Percentiles rank a stretch among this genome's conserved stretches.
phyloP scores from a whole-genome alignment of 1,140 invertebrate species.

The Achatina immaculata region DNA sequence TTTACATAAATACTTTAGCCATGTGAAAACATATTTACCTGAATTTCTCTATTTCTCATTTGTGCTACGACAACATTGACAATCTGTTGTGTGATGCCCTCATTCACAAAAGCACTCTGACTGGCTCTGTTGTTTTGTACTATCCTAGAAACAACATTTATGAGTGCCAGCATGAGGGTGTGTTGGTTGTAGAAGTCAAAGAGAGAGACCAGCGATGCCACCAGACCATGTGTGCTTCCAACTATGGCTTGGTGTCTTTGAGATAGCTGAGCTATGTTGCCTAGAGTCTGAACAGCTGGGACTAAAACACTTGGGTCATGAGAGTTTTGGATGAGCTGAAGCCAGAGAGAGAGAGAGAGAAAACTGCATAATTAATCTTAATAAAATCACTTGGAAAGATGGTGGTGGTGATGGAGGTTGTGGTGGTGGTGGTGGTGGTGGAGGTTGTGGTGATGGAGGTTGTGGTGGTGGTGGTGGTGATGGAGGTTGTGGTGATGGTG shows the following conservation, averaged over 20 bases:
- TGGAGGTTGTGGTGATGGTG: no score
- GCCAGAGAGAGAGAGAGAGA: not conserved
- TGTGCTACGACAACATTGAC: constrained; percentile 41
- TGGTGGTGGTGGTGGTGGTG: no score
- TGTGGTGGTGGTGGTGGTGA: no score
- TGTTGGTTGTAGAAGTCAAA: constrained; percentile 56
- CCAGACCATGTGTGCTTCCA: constrained; percentile 48
- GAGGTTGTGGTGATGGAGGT: no score
- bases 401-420: not conserved
- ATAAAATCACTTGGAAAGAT: not conserved
- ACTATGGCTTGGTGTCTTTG: constrained; percentile 51
- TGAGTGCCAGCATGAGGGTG: constrained; percentile 59
- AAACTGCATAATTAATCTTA: no score
- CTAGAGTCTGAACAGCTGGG: constrained; percentile 57
- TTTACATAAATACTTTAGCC: no score
- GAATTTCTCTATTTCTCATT: constrained; percentile 33
- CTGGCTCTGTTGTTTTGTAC: constrained; percentile 53
- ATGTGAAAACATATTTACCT: constrained; percentile 26
- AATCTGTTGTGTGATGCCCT: constrained; percentile 59
- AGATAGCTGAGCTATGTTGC: constrained; percentile 56
- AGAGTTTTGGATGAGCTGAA: constrained; percentile 57
- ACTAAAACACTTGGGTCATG: constrained; percentile 62
- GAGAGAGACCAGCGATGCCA: constrained; percentile 54
- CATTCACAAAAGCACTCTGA: constrained; percentile 63
- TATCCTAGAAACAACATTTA: constrained; percentile 56